Evolutionary conservation across 2,797 vertebrate species (phyloP).

Genomic region (Mionectes olivaceus): DNA sequence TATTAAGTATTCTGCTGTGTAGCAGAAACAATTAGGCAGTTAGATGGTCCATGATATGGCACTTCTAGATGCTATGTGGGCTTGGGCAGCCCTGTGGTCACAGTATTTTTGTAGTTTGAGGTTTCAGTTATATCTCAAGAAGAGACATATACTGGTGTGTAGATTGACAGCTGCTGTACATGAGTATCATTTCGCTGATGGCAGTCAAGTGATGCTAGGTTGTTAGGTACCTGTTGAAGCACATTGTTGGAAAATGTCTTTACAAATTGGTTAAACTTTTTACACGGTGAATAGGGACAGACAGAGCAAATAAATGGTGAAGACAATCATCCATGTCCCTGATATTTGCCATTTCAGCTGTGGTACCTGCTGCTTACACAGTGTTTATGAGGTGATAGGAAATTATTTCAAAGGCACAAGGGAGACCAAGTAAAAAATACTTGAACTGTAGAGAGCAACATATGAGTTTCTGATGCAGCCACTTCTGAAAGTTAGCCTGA

Average conservation of each 20-base stretch:
- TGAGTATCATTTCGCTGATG: background rate
- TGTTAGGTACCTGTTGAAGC: background rate
- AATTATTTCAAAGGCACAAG: background rate
- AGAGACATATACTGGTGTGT: background rate
- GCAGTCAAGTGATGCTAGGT: background rate
- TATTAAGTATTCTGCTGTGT: background rate
- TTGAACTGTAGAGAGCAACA: background rate
- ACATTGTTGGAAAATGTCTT: background rate
- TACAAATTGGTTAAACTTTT: background rate
- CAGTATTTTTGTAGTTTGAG: background rate
- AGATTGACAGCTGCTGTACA: background rate
- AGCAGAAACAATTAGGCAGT: background rate
- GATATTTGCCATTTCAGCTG: background rate
- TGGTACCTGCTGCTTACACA: background rate
- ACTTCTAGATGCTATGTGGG: background rate
- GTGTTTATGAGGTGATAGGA: background rate
- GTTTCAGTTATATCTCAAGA: background rate
- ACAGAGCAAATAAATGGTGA: background rate
- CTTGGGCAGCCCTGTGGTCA: background rate
- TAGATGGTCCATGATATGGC: rapidly evolving
- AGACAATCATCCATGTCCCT: background rate
- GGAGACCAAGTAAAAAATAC: background rate
- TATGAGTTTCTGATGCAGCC: background rate
- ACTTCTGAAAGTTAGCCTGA: background rate
- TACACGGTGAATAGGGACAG: background rate